Evolutionary conservation across 2,113 vertebrate genomes (phyloP).

Genomic region (Hemibagrus wyckioides): DNA sequence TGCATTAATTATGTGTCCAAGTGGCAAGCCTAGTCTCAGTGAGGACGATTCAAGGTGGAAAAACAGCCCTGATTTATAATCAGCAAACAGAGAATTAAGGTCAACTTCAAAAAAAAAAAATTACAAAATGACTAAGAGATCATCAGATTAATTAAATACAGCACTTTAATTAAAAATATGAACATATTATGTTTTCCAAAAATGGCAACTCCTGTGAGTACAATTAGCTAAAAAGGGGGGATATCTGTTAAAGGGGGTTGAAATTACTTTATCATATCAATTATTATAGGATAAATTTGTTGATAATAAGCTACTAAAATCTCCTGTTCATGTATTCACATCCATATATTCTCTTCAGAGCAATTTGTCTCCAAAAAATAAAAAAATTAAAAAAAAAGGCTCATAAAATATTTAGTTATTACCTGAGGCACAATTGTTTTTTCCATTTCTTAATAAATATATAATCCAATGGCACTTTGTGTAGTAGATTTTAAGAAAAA

Average conservation of each 20-base stretch:
- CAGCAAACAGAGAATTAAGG: background rate
- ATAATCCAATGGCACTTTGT: background rate
- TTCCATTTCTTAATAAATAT: background rate
- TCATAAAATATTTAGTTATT: background rate
- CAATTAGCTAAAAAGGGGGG: background rate
- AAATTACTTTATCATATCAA: background rate
- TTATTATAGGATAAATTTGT: background rate
- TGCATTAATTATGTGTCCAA: constrained; percentile 45
- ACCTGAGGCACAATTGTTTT: background rate
- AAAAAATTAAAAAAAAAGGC: background rate
- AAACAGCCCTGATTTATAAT: constrained; percentile 33
- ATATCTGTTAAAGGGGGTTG: background rate
- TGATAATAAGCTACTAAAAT: background rate
- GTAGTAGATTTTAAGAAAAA: background rate
- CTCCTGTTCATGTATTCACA: background rate
- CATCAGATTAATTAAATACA: background rate
- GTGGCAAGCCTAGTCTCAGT: constrained; percentile 9
- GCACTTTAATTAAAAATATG: background rate
- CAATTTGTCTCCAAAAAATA: background rate
- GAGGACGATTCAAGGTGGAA: constrained; percentile 48
- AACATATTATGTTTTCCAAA: background rate
- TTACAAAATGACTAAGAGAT: background rate
- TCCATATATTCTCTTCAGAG: background rate
- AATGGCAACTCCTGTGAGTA: background rate
- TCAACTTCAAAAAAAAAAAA: background rate